phyloP scores from a whole-genome alignment of 2,888 invertebrate genomes.

The Cataglyphis cursor region DNA sequence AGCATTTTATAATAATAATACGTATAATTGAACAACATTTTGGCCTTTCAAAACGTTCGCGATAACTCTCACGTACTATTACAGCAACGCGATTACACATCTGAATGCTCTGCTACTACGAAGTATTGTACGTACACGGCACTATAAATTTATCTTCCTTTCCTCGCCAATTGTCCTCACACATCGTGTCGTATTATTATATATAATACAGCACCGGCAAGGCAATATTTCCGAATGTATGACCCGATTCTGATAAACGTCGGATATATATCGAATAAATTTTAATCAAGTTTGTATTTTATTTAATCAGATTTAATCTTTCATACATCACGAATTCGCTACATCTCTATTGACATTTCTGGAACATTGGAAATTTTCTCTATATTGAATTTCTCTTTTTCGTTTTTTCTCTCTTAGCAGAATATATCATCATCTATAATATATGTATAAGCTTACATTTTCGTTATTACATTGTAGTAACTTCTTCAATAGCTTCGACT shows the following conservation, averaged over 20 bases:
- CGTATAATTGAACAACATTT: slow-evolving; percentile 85
- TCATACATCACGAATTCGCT: background rate
- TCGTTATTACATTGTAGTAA: background rate
- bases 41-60: slow-evolving; percentile 84
- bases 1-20: slow-evolving; percentile 72
- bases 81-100: slow-evolving; percentile 74
- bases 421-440: slow-evolving; percentile 1
- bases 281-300: slow-evolving; percentile 4
- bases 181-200: slow-evolving; percentile 17
- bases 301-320: background rate
- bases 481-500: background rate
- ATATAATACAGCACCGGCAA: slow-evolving; percentile 42
- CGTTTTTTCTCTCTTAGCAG: background rate
- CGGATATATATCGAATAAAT: background rate
- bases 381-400: background rate
- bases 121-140: slow-evolving; percentile 67
- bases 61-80: slow-evolving; percentile 77
- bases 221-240: slow-evolving; percentile 11
- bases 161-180: slow-evolving; percentile 5
- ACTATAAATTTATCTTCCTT: slow-evolving; percentile 49
- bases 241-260: slow-evolving; percentile 33
- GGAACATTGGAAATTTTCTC: background rate
- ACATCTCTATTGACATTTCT: background rate
- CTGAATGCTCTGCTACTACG: slow-evolving; percentile 73
- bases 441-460: background rate